These are phyloP conservation scores for Corythornis leucogaster DNA, from an alignment of 2,797 vertebrate species.

Conservation along the genomic window DNA sequence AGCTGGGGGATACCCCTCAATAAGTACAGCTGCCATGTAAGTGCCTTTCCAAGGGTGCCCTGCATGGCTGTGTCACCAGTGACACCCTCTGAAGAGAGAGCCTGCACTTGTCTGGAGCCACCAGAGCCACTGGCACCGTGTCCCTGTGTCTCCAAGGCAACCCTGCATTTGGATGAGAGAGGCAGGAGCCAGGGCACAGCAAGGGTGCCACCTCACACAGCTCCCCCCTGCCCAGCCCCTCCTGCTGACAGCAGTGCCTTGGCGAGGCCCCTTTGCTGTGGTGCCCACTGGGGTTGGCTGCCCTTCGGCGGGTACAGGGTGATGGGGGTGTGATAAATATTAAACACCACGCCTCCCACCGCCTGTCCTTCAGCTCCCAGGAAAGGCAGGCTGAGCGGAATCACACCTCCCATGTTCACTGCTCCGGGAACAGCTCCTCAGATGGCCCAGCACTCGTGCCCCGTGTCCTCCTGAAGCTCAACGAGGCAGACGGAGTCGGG, in stretches of 20 bases:
- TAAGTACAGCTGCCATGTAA: background rate
- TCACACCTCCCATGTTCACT: background rate
- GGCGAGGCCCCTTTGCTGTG: background rate
- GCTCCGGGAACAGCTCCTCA: background rate
- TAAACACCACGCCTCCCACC: background rate
- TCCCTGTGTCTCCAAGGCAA: background rate
- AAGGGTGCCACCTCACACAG: background rate
- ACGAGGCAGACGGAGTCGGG: background rate
- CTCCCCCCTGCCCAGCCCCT: background rate
- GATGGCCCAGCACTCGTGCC: background rate
- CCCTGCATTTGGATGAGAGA: background rate
- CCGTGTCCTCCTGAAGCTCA: background rate
- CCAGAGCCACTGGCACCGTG: background rate
- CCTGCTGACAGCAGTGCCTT: rapidly evolving
- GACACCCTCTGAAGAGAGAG: background rate
- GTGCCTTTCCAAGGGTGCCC: background rate
- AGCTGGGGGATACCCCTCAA: background rate
- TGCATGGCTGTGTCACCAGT: background rate
- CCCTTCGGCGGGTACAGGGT: rapidly evolving
- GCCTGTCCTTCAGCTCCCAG: background rate
- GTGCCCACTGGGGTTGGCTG: background rate
- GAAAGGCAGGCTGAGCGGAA: background rate
- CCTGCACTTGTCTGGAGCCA: background rate
- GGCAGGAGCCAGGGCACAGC: background rate
- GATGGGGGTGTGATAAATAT: background rate